Conservation (phyloP, 2,797 vertebrate species). For the Sarcophilus harrisii region DNA sequence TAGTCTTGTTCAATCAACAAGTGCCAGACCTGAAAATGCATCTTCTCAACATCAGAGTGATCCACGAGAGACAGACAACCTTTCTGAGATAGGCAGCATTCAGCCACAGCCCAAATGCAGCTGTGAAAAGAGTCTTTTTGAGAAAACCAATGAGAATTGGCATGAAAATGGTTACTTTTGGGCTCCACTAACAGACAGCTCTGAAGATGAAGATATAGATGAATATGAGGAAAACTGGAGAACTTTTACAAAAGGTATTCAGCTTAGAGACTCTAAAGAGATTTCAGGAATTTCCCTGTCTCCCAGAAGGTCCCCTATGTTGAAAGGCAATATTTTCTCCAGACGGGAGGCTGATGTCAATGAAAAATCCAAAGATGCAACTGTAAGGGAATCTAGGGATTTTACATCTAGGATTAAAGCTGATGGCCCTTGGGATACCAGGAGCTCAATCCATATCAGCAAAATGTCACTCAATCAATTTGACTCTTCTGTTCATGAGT, state of each 20-base stretch:
- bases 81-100: neutral
- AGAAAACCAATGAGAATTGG: neutral
- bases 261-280: neutral
- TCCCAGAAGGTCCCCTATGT: neutral
- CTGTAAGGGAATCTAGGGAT: neutral
- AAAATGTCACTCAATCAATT: neutral
- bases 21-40: conserved; percentile 17
- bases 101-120: neutral
- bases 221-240: conserved; percentile 8
- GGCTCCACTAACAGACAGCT: conserved; percentile 50
- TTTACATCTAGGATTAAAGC: conserved; percentile 3
- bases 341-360: neutral
- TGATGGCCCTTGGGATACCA: neutral
- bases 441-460: neutral
- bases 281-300: neutral
- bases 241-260: neutral
- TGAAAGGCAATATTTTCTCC: neutral
- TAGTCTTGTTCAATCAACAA: neutral
- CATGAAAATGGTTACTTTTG: conserved; percentile 55
- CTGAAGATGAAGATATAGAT: conserved; percentile 59
- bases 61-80: neutral
- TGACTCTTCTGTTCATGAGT: neutral
- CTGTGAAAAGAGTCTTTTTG: conserved; percentile 27
- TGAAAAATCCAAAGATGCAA: neutral
- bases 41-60: neutral